Evolutionary conservation across 2,888 invertebrate species (phyloP).

Genomic region (Pachymerium ferrugineum): DNA sequence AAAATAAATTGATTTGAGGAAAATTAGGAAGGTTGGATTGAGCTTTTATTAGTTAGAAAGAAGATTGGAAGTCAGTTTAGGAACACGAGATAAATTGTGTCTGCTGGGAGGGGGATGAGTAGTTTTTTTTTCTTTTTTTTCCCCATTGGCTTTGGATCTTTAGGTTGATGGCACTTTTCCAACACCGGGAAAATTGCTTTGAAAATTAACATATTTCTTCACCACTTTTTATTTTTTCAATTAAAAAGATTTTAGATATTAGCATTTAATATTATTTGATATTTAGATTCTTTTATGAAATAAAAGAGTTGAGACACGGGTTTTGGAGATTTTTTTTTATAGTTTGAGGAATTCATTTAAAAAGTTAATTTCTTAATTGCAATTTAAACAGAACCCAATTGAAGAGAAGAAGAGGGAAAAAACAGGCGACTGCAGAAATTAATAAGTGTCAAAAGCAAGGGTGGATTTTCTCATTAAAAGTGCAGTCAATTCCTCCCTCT

Average conservation of each 20-base stretch:
- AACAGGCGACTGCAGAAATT: conserved; percentile 11
- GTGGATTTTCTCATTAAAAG: conserved; percentile 19
- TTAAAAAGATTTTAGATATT: neutral
- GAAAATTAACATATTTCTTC: neutral
- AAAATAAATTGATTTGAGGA: neutral
- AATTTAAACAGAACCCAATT: conserved; percentile 23
- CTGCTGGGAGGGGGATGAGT: conserved; percentile 4
- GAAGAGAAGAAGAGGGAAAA: neutral
- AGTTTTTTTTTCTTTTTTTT: neutral
- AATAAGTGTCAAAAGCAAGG: conserved; percentile 27
- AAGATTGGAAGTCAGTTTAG: conserved; percentile 13
- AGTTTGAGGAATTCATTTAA: neutral
- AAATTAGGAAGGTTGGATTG: neutral
- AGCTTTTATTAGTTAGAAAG: neutral
- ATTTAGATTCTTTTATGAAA: conserved; percentile 7
- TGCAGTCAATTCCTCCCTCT: conserved; percentile 5
- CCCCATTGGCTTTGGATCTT: neutral
- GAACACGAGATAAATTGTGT: conserved; percentile 15
- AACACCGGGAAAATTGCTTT: conserved; percentile 17
- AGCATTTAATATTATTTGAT: conserved; percentile 2
- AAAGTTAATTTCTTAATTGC: conserved; percentile 25
- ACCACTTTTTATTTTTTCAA: neutral
- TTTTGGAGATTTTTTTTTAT: neutral
- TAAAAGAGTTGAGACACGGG: neutral
- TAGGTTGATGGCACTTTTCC: conserved; percentile 17